phyloP scores from a whole-genome alignment of 35 echinoderm and acorn worm genomes.

The Lytechinus pictus region DNA sequence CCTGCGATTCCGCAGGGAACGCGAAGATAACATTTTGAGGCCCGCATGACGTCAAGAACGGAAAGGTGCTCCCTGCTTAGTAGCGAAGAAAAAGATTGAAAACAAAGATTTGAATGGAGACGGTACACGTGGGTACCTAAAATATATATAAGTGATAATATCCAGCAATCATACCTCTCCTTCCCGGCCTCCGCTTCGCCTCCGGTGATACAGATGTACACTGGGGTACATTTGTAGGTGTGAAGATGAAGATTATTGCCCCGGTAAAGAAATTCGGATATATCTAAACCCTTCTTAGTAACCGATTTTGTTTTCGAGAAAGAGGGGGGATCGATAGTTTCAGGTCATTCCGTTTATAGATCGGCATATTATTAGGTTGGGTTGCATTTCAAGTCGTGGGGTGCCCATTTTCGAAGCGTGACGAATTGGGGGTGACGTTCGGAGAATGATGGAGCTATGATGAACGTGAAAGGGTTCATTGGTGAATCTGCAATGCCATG shows the following conservation, averaged over 20 bases:
- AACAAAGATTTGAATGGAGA: too few relatives aligned
- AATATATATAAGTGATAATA: background rate
- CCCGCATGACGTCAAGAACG: too few relatives aligned
- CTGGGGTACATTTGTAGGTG: background rate
- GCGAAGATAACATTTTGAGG: too few relatives aligned
- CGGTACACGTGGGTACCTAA: background rate
- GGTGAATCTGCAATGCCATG: too few relatives aligned
- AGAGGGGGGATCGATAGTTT: background rate
- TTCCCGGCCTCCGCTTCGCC: background rate
- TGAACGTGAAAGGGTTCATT: background rate
- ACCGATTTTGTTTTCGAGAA: background rate
- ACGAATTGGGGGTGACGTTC: background rate
- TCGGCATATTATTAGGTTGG: background rate
- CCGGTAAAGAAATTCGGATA: background rate
- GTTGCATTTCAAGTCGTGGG: background rate
- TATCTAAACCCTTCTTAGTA: background rate
- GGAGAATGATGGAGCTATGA: background rate
- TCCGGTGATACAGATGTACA: background rate
- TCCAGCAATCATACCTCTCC: background rate
- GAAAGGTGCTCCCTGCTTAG: too few relatives aligned
- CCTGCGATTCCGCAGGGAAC: too few relatives aligned
- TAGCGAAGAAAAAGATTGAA: too few relatives aligned
- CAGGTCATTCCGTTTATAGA: background rate
- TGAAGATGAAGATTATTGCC: background rate
- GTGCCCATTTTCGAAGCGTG: background rate